phyloP scores from a whole-genome alignment of 2,113 vertebrate genomes.

The Anhinga anhinga region DNA sequence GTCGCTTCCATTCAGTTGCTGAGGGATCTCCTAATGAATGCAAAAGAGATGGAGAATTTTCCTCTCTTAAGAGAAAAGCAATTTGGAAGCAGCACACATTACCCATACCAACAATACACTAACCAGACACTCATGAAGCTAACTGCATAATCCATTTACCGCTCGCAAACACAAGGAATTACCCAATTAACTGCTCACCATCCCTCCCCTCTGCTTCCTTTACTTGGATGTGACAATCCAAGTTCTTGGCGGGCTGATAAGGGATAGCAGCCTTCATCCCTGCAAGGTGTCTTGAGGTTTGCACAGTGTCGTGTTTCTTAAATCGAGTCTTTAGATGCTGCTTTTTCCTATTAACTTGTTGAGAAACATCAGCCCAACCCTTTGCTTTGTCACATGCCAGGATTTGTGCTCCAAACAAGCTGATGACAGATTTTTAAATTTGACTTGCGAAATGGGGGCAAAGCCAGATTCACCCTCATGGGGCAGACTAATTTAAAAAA shows the following conservation, averaged over 20 bases:
- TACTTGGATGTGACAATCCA: too few relatives aligned
- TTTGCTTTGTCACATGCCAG: too few relatives aligned
- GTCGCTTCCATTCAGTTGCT: conserved; percentile 89
- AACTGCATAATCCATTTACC: not conserved
- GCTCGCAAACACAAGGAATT: accelerated
- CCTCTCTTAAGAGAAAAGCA: not conserved
- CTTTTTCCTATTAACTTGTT: not conserved
- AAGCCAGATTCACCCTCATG: not conserved
- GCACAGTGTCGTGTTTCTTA: not conserved
- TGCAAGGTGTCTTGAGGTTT: not conserved
- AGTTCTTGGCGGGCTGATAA: not conserved
- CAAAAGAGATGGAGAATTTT: not conserved
- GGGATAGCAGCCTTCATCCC: not conserved
- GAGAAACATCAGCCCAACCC: not conserved
- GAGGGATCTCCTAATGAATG: conserved; percentile 86
- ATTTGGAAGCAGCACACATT: accelerated
- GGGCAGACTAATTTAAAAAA: not conserved
- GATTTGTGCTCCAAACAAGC: not conserved
- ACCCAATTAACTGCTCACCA: not conserved
- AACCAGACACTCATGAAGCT: not conserved
- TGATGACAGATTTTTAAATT: not conserved
- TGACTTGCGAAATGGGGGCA: not conserved
- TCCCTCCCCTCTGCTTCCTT: not conserved
- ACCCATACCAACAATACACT: not conserved
- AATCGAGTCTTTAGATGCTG: not conserved